A percentile compares a stretch with the other conserved stretches of the same genome.
Evolutionary conservation across 2,113 vertebrate genomes (phyloP).

Genomic region (Eublepharis macularius): DNA sequence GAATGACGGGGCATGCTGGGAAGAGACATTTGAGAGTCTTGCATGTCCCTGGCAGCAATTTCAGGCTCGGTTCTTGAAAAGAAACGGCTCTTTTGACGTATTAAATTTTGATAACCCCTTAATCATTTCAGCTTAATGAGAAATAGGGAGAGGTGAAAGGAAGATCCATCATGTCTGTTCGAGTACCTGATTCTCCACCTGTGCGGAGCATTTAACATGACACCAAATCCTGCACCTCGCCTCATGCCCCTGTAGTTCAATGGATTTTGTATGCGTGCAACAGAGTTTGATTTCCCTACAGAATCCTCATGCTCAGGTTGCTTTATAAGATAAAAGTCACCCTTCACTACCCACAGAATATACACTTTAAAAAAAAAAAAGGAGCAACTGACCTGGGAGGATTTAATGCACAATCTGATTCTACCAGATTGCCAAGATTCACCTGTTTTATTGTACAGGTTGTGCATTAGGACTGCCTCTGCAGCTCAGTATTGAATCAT

Average conservation of each 20-base stretch:
- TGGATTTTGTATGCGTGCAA: neutral
- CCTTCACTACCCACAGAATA: neutral
- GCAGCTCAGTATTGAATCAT: neutral
- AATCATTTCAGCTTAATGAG: constrained; percentile 68
- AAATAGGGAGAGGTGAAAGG: constrained; percentile 60
- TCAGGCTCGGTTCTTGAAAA: neutral
- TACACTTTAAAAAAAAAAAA: neutral
- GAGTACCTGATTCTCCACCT: constrained; percentile 47
- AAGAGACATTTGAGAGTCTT: neutral
- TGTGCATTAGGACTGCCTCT: neutral
- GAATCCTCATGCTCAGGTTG: neutral
- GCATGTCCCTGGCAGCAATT: neutral
- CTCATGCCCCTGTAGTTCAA: constrained; percentile 20
- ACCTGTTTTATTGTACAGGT: neutral
- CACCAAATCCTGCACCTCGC: constrained; percentile 1
- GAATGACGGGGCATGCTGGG: neutral
- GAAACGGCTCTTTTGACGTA: constrained; percentile 53
- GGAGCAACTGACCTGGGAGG: neutral
- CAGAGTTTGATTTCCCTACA: constrained; percentile 47
- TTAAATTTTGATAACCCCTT: constrained; percentile 71
- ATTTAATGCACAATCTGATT: neutral
- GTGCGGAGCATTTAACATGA: constrained; percentile 31
- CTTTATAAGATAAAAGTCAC: neutral
- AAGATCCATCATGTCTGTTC: constrained; percentile 61
- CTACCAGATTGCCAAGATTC: neutral